Evolutionary conservation across 2,113 vertebrate species (phyloP).

Genomic region (Carollia perspicillata): DNA sequence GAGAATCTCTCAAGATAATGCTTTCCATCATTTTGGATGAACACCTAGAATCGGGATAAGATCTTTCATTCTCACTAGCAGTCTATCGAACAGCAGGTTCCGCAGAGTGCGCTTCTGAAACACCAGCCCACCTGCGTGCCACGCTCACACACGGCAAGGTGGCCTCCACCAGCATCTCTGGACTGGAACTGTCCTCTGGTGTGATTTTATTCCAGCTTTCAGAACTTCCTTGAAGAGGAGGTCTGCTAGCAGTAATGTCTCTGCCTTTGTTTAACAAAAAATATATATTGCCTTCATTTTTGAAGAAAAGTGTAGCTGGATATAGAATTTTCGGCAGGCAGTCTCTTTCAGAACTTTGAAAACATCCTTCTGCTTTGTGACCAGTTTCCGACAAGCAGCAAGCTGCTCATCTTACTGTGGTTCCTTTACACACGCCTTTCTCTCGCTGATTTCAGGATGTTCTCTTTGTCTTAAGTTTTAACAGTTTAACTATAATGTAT

Average conservation of each 20-base stretch:
- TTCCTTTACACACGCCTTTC: background rate
- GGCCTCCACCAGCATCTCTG: background rate
- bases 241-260: background rate
- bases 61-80: background rate
- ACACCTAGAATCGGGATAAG: background rate
- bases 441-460: background rate
- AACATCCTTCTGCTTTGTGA: background rate
- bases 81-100: background rate
- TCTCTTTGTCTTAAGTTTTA: background rate
- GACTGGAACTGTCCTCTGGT: rapidly evolving
- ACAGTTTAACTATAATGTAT: background rate
- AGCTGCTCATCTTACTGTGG: background rate
- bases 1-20: background rate
- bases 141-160: too few species aligned
- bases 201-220: background rate
- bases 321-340: background rate
- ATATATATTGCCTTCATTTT: background rate
- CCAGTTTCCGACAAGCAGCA: background rate
- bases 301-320: background rate
- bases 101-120: background rate
- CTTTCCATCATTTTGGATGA: too few species aligned
- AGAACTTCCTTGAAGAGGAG: background rate
- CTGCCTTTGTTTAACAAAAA: background rate
- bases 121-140: background rate
- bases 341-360: background rate